Conservation (phyloP, 2,888 invertebrate genomes). For the Perithous albicinctus region DNA sequence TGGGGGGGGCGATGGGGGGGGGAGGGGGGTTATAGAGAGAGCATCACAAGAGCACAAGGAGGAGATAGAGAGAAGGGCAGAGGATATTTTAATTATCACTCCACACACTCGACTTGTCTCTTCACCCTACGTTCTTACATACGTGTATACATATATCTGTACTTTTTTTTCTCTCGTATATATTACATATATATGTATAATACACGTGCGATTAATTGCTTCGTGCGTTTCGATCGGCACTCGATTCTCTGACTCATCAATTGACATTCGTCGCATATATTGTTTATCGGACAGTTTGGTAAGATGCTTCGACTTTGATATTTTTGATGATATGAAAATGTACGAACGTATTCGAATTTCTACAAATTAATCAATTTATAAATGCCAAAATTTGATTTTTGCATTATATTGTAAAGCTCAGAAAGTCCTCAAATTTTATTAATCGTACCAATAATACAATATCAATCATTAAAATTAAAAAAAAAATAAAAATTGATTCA, state of each 20-base stretch:
- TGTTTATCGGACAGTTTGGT: too few relatives aligned
- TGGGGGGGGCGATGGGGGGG: conserved; percentile 12
- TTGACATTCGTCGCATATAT: conserved; percentile 41
- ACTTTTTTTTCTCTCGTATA: neutral
- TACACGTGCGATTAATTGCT: conserved; percentile 81
- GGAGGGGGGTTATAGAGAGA: neutral
- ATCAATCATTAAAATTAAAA: too few relatives aligned
- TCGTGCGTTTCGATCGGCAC: conserved; percentile 75
- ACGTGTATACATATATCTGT: conserved; percentile 9
- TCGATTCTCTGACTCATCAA: conserved; percentile 53
- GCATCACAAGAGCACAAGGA: conserved; percentile 44
- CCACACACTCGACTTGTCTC: conserved; percentile 67
- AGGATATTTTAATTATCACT: conserved; percentile 84
- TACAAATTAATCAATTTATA: too few relatives aligned
- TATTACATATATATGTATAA: conserved; percentile 62
- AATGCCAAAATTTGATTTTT: too few relatives aligned
- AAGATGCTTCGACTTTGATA: too few relatives aligned
- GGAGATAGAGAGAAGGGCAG: conserved; percentile 50
- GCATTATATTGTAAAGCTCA: too few relatives aligned
- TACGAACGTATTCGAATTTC: too few relatives aligned
- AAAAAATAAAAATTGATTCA: too few relatives aligned
- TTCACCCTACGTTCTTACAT: conserved; percentile 68
- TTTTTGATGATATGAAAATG: too few relatives aligned
- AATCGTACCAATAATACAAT: too few relatives aligned
- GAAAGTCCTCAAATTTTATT: too few relatives aligned